A percentile compares a stretch with the other conserved stretches of the same genome.
phyloP scores from a whole-genome alignment of 2,888 invertebrate genomes.

The Rambutsinella grinnellia region DNA sequence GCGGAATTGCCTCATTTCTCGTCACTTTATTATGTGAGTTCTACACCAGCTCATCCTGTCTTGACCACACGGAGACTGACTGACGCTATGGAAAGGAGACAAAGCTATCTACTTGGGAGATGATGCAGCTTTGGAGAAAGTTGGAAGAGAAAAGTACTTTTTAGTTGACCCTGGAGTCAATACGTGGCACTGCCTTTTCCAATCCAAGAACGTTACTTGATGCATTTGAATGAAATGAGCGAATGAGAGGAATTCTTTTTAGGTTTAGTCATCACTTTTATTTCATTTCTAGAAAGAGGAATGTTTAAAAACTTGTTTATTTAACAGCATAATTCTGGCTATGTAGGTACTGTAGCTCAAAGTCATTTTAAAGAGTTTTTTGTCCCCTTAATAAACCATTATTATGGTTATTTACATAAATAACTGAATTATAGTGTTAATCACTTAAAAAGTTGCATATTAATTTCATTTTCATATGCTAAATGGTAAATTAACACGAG shows the following conservation, averaged over 20 bases:
- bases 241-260: background rate
- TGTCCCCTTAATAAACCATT: slow-evolving; percentile 31
- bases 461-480: background rate
- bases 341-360: slow-evolving; percentile 51
- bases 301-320: background rate
- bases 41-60: background rate
- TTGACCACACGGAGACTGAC: background rate
- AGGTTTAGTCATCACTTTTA: background rate
- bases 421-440: background rate
- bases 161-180: too few species aligned
- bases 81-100: too few species aligned
- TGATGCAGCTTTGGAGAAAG: background rate
- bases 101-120: too few species aligned
- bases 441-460: background rate
- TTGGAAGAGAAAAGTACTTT: too few species aligned
- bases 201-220: background rate
- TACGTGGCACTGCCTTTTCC: background rate
- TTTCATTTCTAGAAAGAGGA: background rate
- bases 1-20: background rate
- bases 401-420: slow-evolving; percentile 8
- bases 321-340: background rate
- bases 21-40: background rate
- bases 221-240: background rate
- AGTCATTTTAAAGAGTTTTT: slow-evolving; percentile 46
- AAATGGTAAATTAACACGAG: background rate